These are phyloP conservation scores for Bovichtus variegatus DNA, from an alignment of 2,797 vertebrate species.

Conservation along the genomic window DNA sequence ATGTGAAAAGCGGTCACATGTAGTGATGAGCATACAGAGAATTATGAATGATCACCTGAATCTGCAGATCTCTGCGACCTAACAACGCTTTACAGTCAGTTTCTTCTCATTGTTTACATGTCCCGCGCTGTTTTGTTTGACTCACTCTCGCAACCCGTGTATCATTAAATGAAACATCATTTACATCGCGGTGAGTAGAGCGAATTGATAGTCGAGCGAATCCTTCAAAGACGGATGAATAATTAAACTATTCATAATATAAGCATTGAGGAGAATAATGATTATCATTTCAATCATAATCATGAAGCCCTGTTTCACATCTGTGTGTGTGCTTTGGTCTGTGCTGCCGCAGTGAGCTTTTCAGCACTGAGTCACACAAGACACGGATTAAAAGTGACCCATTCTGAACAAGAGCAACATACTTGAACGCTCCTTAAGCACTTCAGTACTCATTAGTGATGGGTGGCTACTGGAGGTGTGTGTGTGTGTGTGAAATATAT, in stretches of 20 bases:
- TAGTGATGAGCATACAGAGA: too few relatives aligned
- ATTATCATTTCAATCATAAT: not conserved
- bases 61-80: too few relatives aligned
- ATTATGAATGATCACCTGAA: too few relatives aligned
- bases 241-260: not conserved
- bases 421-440: slow-evolving; percentile 42
- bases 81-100: too few relatives aligned
- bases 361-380: slow-evolving; percentile 11
- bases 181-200: too few relatives aligned
- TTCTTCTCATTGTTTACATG: too few relatives aligned
- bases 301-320: not conserved
- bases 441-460: slow-evolving; percentile 35
- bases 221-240: not conserved
- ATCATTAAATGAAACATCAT: too few relatives aligned
- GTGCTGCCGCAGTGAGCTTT: slow-evolving; percentile 6
- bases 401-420: slow-evolving; percentile 12
- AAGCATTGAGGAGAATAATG: not conserved
- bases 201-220: too few relatives aligned
- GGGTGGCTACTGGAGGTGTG: slow-evolving; percentile 9
- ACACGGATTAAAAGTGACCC: slow-evolving; percentile 4
- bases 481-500: slow-evolving; percentile 14
- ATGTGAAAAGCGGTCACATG: too few relatives aligned
- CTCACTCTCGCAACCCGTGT: too few relatives aligned
- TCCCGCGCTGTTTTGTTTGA: too few relatives aligned
- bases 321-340: not conserved